Percentiles rank a stretch among this genome's conserved stretches.
phyloP scores from a whole-genome alignment of 2,888 invertebrate genomes.

The Parnassius mnemosyne region DNA sequence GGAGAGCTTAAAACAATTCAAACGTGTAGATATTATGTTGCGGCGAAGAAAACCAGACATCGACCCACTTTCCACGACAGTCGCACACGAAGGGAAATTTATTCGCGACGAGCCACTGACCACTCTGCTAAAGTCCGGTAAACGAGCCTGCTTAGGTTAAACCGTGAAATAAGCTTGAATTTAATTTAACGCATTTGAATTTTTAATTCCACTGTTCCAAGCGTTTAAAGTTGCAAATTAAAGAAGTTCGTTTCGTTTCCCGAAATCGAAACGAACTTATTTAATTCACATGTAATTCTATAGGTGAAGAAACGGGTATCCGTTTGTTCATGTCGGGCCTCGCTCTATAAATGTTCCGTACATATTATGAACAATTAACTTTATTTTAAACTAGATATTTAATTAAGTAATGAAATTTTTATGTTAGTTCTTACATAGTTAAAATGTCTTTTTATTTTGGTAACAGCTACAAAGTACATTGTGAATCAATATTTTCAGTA shows the following conservation, averaged over 20 bases:
- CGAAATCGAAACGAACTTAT: background rate
- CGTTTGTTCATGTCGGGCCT: background rate
- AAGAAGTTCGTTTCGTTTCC: constrained; percentile 5
- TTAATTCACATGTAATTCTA: background rate
- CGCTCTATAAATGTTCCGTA: background rate
- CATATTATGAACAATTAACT: no score
- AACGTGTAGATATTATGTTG: constrained; percentile 24
- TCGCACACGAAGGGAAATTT: constrained; percentile 65
- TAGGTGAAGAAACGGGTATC: no score
- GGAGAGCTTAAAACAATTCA: constrained; percentile 26
- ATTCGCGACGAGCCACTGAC: constrained; percentile 37
- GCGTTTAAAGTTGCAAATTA: constrained; percentile 5
- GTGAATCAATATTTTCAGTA: no score
- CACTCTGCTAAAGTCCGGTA: constrained; percentile 30
- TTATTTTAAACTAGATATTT: no score
- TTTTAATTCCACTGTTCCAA: constrained; percentile 1
- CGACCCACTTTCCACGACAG: constrained; percentile 68
- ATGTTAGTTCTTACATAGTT: background rate
- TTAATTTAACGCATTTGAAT: constrained; percentile 16
- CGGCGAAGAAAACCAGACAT: constrained; percentile 51
- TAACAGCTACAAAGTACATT: background rate
- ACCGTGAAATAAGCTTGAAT: constrained; percentile 12
- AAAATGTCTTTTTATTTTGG: background rate
- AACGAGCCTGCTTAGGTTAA: constrained; percentile 2
- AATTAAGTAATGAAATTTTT: background rate